A percentile compares a stretch with the other conserved stretches of the same genome.
phyloP scores from a whole-genome alignment of 2,888 invertebrate species.

The Orthosia incerta region DNA sequence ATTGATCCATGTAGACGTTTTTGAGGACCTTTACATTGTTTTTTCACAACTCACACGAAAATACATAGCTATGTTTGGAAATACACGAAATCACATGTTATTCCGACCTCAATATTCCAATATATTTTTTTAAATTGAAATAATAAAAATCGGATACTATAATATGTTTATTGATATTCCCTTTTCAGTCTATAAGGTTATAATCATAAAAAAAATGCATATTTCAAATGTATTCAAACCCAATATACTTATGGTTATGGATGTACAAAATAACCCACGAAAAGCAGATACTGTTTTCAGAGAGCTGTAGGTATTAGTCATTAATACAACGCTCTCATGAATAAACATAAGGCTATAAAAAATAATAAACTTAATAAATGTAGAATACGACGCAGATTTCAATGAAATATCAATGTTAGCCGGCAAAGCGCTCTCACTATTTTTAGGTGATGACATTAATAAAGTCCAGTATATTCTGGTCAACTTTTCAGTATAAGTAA shows the following conservation, averaged over 20 bases:
- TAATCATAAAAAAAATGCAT: conserved; percentile 10
- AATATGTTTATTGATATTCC: not conserved
- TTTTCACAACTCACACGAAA: not conserved
- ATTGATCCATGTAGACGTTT: too few relatives aligned
- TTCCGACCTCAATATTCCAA: not conserved
- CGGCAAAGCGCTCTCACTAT: not conserved
- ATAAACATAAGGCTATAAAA: conserved; percentile 33
- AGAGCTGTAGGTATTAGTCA: conserved; percentile 15
- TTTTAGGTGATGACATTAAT: conserved; percentile 5
- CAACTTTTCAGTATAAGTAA: not conserved
- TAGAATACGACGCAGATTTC: conserved; percentile 20
- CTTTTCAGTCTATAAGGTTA: not conserved
- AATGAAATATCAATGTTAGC: not conserved
- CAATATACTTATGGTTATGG: not conserved
- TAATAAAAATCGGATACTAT: not conserved
- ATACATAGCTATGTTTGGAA: not conserved
- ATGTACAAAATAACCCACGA: not conserved
- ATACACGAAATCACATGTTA: too few relatives aligned
- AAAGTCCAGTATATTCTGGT: not conserved
- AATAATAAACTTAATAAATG: conserved; percentile 13
- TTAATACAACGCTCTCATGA: conserved; percentile 26
- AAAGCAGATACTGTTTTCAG: conserved; percentile 9
- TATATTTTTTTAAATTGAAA: not conserved
- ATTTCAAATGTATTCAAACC: conserved; percentile 8
- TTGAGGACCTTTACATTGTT: not conserved